A percentile compares a stretch with the other conserved stretches of the same genome.
Evolutionary conservation across 2,888 invertebrate genomes (phyloP).

Genomic region (Oscheius sp.): DNA sequence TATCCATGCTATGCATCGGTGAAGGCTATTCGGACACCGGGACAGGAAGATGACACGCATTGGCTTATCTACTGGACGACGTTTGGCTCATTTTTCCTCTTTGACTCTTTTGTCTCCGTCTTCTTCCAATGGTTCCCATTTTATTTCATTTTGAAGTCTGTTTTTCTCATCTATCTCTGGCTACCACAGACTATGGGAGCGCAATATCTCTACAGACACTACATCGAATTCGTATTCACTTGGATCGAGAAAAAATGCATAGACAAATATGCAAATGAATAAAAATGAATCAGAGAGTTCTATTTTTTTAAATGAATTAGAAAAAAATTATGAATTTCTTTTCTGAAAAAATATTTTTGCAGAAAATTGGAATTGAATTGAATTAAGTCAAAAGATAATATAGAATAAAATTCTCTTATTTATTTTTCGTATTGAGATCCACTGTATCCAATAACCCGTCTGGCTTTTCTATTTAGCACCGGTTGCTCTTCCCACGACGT

Average conservation of each 20-base stretch:
- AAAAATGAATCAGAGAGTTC: too few species aligned
- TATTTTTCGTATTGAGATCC: too few species aligned
- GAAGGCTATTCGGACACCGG: slow-evolving; percentile 74
- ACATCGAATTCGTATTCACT: slow-evolving; percentile 72
- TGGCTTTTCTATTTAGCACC: slow-evolving; percentile 6
- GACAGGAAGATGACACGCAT: slow-evolving; percentile 74
- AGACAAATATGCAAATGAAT: background rate
- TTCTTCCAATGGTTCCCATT: slow-evolving; percentile 87
- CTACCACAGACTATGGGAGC: slow-evolving; percentile 72
- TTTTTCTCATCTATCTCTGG: slow-evolving; percentile 73
- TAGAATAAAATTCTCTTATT: too few species aligned
- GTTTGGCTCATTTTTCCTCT: slow-evolving; percentile 86
- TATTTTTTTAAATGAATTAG: too few species aligned
- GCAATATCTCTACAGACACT: slow-evolving; percentile 70
- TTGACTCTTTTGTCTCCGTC: slow-evolving; percentile 90
- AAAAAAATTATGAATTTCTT: too few species aligned
- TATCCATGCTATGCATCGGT: slow-evolving; percentile 86
- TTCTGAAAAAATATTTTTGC: too few species aligned
- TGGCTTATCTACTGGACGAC: slow-evolving; percentile 99
- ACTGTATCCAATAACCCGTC: too few species aligned
- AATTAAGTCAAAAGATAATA: too few species aligned
- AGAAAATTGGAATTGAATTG: too few species aligned
- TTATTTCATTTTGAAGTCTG: slow-evolving; percentile 73
- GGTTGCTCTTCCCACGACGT: background rate
- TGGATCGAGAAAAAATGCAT: background rate